Base-by-base conservation (phyloP, 2,888 invertebrate genomes). In the Agrenia bidenticulata region DNA sequence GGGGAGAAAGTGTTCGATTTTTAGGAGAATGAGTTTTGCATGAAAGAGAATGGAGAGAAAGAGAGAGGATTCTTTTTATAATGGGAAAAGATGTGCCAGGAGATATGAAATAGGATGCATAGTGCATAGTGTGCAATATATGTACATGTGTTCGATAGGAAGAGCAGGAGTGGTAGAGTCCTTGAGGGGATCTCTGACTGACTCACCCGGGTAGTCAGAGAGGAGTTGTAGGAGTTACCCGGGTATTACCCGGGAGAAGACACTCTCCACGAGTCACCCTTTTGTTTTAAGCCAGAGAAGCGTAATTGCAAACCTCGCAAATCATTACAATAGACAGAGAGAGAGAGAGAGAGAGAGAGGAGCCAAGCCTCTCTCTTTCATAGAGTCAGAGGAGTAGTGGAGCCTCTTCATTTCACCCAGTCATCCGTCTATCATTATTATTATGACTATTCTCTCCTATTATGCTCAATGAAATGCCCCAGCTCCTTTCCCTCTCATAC, bases 231-330 rank as follows among this genome's bases (percentile, higher is more conserved):
- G 50, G 32, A 49, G 45, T 57, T 32, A 32, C 32, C 32, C 32
- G 32, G 32, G 32, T 32, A 32, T 32, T 32, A 37, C n/a, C 24
- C 37, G 21, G 41, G 23, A 57, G 58, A 24, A 21, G 21, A 19
- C 42, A 21, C 21, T 42, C 26, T 55, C 4, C 39, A 13, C 15
- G 19, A 59, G 17, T 7, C 19, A 57, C 27, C 37, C 67, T 64
- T 64, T 67, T 67, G 64, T 67, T 53, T 67, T 64, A 67, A 57
- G 55, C 55, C 61, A 64, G n/a, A 57, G 61, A 24, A 67, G 64
- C 67, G 58, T 67, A 67, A 64, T 67, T 67, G 64, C 54, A 58
- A 67, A 63, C 50, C 66, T 66, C 66, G 66, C 62, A 62, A 66
- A 66, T 63, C 63, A 63, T 66, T 51, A 57, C 53, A 45, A 45